Evolutionary conservation across 2,797 vertebrate genomes (phyloP).

Genomic region (Crax fasciolata): DNA sequence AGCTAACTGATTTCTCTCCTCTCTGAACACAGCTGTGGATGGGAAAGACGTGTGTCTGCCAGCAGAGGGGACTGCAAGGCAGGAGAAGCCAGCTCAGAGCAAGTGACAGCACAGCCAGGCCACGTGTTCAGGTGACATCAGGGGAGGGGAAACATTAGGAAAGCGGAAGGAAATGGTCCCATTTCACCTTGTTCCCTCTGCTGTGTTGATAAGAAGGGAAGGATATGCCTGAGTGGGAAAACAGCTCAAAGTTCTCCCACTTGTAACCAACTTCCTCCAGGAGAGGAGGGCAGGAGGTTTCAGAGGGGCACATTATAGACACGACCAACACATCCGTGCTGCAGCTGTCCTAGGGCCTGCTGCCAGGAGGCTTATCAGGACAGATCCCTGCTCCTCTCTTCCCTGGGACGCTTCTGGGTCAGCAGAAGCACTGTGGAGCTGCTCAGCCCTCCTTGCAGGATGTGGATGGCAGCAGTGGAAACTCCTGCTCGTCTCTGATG

Average conservation of each 20-base stretch:
- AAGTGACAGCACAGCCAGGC: too few species aligned
- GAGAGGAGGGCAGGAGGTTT: not conserved
- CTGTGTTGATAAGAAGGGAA: not conserved
- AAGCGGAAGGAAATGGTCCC: not conserved
- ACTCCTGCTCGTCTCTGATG: not conserved
- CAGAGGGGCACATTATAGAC: not conserved
- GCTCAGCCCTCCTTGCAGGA: not conserved
- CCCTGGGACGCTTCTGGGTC: not conserved
- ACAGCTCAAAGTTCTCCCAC: not conserved
- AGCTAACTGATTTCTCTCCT: not conserved
- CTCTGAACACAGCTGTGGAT: not conserved
- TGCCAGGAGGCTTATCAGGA: not conserved
- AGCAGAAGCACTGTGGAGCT: not conserved
- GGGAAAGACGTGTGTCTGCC: not conserved
- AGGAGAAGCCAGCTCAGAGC: not conserved
- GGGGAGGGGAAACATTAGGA: not conserved
- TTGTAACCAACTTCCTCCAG: not conserved
- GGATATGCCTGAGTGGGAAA: accelerated
- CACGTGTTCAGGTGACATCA: not conserved
- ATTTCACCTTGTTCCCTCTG: not conserved
- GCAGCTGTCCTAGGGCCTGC: not conserved
- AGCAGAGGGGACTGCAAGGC: slow-evolving; percentile 1
- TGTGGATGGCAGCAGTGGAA: not conserved
- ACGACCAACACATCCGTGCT: not conserved
- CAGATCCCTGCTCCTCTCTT: not conserved